phyloP scores from a whole-genome alignment of 2,888 invertebrate genomes.

The Phengaris arion region DNA sequence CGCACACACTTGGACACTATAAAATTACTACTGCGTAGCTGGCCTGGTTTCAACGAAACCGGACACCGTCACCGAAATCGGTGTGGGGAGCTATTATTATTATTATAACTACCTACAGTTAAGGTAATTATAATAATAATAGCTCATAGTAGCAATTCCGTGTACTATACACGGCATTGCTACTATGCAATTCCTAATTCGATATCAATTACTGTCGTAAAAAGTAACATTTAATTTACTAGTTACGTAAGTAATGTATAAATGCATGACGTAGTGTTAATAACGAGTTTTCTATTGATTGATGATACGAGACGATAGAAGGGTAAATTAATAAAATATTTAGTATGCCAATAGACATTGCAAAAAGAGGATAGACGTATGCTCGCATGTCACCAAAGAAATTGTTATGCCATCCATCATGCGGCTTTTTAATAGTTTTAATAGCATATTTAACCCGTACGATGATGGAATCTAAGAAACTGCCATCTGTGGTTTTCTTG shows the following conservation, averaged over 20 bases:
- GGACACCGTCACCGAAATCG: too few species aligned
- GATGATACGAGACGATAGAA: constrained; percentile 58
- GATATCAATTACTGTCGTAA: constrained; percentile 28
- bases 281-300: constrained; percentile 66
- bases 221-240: constrained; percentile 42
- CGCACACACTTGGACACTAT: too few species aligned
- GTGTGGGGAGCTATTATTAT: too few species aligned
- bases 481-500: constrained; percentile 18
- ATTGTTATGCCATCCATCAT: constrained; percentile 53
- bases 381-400: constrained; percentile 53
- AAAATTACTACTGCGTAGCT: too few species aligned
- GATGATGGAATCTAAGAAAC: constrained; percentile 35
- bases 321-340: constrained; percentile 66
- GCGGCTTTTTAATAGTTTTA: constrained; percentile 36
- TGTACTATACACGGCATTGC: not conserved
- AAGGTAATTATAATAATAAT: too few species aligned
- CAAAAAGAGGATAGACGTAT: constrained; percentile 62
- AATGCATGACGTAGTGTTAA: constrained; percentile 53
- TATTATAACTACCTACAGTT: too few species aligned
- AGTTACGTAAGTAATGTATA: constrained; percentile 51
- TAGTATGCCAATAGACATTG: constrained; percentile 57
- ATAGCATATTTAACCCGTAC: constrained; percentile 33
- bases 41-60: too few species aligned
- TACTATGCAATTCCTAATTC: constrained; percentile 1
- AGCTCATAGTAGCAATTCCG: too few species aligned